Base-by-base conservation (phyloP, 2,888 invertebrate species). In the Tillus elongatus region DNA sequence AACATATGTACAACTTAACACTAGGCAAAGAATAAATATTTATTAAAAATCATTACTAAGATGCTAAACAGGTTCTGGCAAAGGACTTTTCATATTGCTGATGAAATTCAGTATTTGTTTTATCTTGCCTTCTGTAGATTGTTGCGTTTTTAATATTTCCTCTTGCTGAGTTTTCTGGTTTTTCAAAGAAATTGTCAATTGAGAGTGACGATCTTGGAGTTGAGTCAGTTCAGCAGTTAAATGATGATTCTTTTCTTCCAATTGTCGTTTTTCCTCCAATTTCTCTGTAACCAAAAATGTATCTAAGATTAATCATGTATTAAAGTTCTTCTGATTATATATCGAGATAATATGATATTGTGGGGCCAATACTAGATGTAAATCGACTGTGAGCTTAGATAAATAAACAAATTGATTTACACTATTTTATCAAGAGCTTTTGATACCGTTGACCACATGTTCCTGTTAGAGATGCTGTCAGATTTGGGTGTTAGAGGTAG, bases 171-270 rank as follows among this genome's bases (percentile, higher is more conserved):
- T 49, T 42, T 62, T 55, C 45, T 66, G 64, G 33, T 56, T 58
- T 47, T 57, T 63, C 35, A 67, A 45, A 8, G 64, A 62, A 36
- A 63, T 58, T 13, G 61, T 60, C 39, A 68, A 49, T 48, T 66
- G 59, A n/a, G 64, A 64, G 49, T 66, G 66, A 13, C 58, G 57
- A 42, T 65, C 60, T 52, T 67, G 64, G 13, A 68, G 53, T 41
- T 60, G 58, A 3, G 58, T 63, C 43, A 67, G 47, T 52, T 66
- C 65, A 15, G 60, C 61, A 16, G 55, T 51, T 36, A 67, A 51
- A 34, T 52, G 51, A 44, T 57, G 56, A 46, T 63, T 64, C 48
- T 57, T 56, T 37, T 64, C 64, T 49, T 60, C 54, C 36, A 67
- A 52, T 40, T 54, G 50, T 41, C 54, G 53, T 52, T 63, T 66